Conservation (phyloP, 2,113 vertebrate species). For the Argyrosomus japonicus region DNA sequence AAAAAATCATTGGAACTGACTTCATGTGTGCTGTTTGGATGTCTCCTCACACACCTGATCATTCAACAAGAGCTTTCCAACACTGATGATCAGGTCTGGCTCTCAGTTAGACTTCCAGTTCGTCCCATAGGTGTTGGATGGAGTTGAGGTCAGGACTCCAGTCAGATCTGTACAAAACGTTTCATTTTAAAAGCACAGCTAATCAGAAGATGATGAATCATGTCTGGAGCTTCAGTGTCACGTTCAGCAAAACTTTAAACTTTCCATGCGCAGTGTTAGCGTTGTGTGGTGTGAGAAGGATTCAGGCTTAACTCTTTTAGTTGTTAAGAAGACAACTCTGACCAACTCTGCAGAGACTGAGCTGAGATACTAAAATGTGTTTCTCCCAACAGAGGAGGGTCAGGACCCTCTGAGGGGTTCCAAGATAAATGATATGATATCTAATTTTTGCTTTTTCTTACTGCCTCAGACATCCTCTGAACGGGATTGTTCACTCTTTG, state of each 20-base stretch:
- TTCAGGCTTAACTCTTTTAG: background rate
- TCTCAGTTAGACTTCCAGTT: background rate
- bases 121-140: background rate
- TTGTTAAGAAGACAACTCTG: background rate
- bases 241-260: background rate
- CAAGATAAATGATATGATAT: background rate
- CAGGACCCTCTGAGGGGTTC: background rate
- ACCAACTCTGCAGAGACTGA: background rate
- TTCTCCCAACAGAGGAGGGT: too few relatives aligned
- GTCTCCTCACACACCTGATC: too few relatives aligned
- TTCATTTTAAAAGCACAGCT: background rate
- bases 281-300: background rate
- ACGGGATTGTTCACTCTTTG: background rate
- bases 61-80: background rate
- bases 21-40: slow-evolving; percentile 1
- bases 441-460: background rate
- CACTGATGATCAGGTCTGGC: background rate
- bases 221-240: background rate
- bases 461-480: background rate
- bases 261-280: background rate
- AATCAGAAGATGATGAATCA: background rate
- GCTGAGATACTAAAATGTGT: background rate
- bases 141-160: background rate
- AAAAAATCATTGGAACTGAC: slow-evolving; percentile 65
- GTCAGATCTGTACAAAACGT: background rate